These are phyloP conservation scores for Ophion obscuratus DNA, from an alignment of 2,888 invertebrate genomes.

Conservation along the genomic window DNA sequence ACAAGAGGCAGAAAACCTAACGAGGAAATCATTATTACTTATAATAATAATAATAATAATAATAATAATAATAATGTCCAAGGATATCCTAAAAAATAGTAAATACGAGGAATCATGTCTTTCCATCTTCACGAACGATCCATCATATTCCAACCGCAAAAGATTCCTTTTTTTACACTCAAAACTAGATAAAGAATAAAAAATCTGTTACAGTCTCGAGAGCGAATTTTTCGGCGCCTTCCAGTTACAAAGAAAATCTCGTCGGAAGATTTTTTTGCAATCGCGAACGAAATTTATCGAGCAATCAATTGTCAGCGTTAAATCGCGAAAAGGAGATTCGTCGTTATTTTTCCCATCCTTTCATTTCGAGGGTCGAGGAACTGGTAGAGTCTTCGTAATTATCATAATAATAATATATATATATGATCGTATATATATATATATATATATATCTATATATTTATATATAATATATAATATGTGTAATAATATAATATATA, in stretches of 20 bases:
- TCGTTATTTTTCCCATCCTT: constrained; percentile 32
- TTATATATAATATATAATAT: constrained; percentile 75
- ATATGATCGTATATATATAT: constrained; percentile 59
- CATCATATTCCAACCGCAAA: not conserved
- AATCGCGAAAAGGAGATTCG: constrained; percentile 42
- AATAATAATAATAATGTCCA: constrained; percentile 47
- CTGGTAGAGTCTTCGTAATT: constrained; percentile 65
- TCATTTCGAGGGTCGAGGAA: constrained; percentile 63
- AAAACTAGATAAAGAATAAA: constrained; percentile 18
- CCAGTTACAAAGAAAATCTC: constrained; percentile 17
- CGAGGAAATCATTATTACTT: constrained; percentile 64
- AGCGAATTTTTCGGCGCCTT: constrained; percentile 40
- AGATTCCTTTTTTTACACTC: constrained; percentile 1
- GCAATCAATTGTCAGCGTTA: constrained; percentile 14
- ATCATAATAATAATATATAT: constrained; percentile 60
- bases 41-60: not conserved
- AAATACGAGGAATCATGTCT: constrained; percentile 2
- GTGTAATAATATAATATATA: constrained; percentile 76
- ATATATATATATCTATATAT: constrained; percentile 63
- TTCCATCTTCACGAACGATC: not conserved
- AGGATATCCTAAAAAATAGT: constrained; percentile 41
- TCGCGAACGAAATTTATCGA: constrained; percentile 13
- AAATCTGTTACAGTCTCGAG: constrained; percentile 28
- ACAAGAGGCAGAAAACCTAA: constrained; percentile 73
- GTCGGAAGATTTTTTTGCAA: not conserved